phyloP scores from a whole-genome alignment of 2,113 vertebrate genomes.

The Phyllostomus discolor region DNA sequence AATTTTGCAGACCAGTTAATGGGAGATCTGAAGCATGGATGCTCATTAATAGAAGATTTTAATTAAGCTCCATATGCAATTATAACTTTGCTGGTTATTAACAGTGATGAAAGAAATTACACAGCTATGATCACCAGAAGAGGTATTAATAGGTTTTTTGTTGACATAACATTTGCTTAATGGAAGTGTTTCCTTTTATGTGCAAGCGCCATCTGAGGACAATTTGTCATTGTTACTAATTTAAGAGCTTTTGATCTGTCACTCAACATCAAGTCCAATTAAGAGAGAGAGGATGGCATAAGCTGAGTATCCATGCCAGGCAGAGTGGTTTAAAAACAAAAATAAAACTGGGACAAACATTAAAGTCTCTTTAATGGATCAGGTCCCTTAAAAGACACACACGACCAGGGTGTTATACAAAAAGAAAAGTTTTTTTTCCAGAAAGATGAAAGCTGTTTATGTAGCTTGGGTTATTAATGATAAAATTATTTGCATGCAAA shows the following conservation, averaged over 20 bases:
- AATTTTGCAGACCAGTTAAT: constrained; percentile 46
- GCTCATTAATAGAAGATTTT: constrained; percentile 61
- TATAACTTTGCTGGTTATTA: constrained; percentile 71
- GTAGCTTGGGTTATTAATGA: not conserved
- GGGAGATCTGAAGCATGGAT: constrained; percentile 54
- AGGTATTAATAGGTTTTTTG: constrained; percentile 62
- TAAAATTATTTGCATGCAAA: not conserved
- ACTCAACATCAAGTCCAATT: constrained; percentile 63
- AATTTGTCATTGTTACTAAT: constrained; percentile 75
- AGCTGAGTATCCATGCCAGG: not conserved
- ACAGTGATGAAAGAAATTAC: constrained; percentile 70
- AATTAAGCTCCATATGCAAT: constrained; percentile 71
- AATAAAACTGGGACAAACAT: constrained; percentile 25
- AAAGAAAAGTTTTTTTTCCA: not conserved
- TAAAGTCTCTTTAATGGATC: constrained; percentile 38
- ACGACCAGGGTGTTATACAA: not conserved
- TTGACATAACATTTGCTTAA: constrained; percentile 71
- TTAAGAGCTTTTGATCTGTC: constrained; percentile 70
- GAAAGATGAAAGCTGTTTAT: constrained; percentile 23
- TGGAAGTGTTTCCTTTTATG: constrained; percentile 71
- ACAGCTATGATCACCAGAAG: constrained; percentile 51
- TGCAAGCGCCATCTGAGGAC: constrained; percentile 54
- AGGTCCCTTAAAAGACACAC: not conserved
- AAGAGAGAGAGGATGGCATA: constrained; percentile 18
- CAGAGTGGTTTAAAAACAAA: constrained; percentile 41